These are phyloP conservation scores for Erebia epiphron DNA, from an alignment of 2,888 invertebrate genomes.

Conservation along the genomic window DNA sequence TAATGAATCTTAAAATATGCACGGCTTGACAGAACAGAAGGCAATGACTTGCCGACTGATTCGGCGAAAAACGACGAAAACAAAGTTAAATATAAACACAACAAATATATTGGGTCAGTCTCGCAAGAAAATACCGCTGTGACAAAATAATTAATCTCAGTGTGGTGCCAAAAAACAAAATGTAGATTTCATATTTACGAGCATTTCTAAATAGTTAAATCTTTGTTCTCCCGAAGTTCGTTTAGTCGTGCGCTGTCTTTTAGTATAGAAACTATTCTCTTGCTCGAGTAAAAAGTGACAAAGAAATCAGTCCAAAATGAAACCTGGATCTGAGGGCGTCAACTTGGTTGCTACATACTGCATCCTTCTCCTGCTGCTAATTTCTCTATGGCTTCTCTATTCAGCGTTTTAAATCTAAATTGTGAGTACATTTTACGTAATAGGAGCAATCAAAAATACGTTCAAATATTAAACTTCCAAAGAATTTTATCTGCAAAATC, in stretches of 20 bases:
- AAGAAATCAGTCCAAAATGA: slow-evolving; percentile 55
- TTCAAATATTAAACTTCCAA: background rate
- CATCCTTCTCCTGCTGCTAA: slow-evolving; percentile 84
- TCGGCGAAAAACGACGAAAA: slow-evolving; percentile 37
- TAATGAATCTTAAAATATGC: background rate
- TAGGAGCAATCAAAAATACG: background rate
- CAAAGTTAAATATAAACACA: slow-evolving; percentile 43
- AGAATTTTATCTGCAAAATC: background rate
- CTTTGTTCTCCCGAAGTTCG: slow-evolving; percentile 45
- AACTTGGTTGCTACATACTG: slow-evolving; percentile 87
- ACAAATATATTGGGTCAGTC: slow-evolving; percentile 43
- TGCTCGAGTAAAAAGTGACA: background rate
- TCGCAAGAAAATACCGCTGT: slow-evolving; percentile 46
- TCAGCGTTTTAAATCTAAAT: slow-evolving; percentile 76
- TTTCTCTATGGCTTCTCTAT: slow-evolving; percentile 86
- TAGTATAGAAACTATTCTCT: slow-evolving; percentile 12
- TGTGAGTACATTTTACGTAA: slow-evolving; percentile 7
- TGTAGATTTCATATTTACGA: slow-evolving; percentile 55
- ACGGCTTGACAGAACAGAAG: slow-evolving; percentile 33
- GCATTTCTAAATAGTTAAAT: slow-evolving; percentile 45
- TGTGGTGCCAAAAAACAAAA: slow-evolving; percentile 60
- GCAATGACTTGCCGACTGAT: slow-evolving; percentile 35
- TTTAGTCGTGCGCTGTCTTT: slow-evolving; percentile 54
- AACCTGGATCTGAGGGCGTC: slow-evolving; percentile 79
- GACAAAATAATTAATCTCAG: slow-evolving; percentile 64